Base-by-base conservation (phyloP, 2,888 invertebrate genomes). In the Volucella inflata region DNA sequence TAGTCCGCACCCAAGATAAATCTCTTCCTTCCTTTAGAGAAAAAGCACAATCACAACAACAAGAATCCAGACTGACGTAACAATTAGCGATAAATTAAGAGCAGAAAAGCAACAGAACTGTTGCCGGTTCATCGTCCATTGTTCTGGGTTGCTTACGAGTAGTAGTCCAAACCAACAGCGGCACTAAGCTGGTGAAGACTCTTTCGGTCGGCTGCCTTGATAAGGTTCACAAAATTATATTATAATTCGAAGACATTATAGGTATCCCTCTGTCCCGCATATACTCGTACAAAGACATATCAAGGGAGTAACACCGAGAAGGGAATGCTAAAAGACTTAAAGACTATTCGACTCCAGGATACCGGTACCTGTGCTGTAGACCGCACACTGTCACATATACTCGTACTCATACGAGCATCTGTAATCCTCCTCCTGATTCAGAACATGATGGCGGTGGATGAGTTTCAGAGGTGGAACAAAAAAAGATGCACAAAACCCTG, bases 11-110 rank as follows among this genome's bases (percentile, higher is more conserved):
- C 72, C 68, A 79, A 80, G 85, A 85, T 85, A 81, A 81, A 85
- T 85, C 85, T 85, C 72, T 72, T 85, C 81, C 76, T 55, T 80
- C 71, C 70, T 67, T 38, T 9, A 38, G 3, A 30, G 12, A 12
- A 65, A 44, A 62, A 44, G 38, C 48, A 21, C 30, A 65, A 60
- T 11, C 38, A 42, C 57, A 62, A 17, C 30, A 72, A 71, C 71
- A 60, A 70, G 14, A 85, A 81, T 77, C 81, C 76, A 76, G 64
- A 81, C 85, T 85, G 85, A 85, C 85, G 77, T 85, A 85, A 85
- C 85, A 85, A 85, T 85, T 85, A 85, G 85, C 81, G 85, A 85
- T 85, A 85, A 85, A 85, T 85, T 85, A 85, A 85, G 81, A 85
- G 74, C 80, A 62, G 30, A 30, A 71, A 36, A 60, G 65, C 68